Conservation (phyloP, 2,113 vertebrate genomes). For the Collichthys lucidus region DNA sequence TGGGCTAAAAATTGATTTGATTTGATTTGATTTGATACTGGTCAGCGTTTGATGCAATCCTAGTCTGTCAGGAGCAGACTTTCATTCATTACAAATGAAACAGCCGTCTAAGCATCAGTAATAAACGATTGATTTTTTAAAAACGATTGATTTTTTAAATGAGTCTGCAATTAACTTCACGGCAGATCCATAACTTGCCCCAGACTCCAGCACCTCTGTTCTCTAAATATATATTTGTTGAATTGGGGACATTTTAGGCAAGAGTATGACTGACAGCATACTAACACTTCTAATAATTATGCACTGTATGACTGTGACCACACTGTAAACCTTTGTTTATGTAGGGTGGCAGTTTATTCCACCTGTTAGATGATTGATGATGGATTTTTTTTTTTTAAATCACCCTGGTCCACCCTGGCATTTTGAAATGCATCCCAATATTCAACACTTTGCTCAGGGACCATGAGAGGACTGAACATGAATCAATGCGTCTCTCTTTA, state of each 20-base stretch:
- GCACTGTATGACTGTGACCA: not conserved
- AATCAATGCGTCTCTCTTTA: conserved; percentile 63
- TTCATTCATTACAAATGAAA: conserved; percentile 28
- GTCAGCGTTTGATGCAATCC: not conserved
- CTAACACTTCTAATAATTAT: not conserved
- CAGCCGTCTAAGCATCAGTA: not conserved
- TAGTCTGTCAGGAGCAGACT: not conserved
- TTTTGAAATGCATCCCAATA: conserved; percentile 48
- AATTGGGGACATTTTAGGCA: not conserved
- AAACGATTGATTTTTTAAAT: conserved; percentile 58
- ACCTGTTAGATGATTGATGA: conserved; percentile 25
- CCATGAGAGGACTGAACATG: conserved; percentile 23
- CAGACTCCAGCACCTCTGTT: not conserved
- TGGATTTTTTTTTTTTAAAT: not conserved
- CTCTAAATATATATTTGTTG: not conserved
- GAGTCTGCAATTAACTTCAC: conserved; percentile 21
- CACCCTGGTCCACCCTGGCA: not conserved
- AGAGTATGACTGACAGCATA: not conserved
- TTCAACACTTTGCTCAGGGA: conserved; percentile 48
- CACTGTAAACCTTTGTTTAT: conserved; percentile 13
- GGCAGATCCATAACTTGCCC: conserved; percentile 28
- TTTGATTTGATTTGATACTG: not conserved
- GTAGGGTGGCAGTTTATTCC: not conserved
- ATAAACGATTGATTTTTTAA: conserved; percentile 58
- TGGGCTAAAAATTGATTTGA: no score